Base-by-base conservation (phyloP, 2,888 invertebrate genomes). In the Pasiphila rectangulata region DNA sequence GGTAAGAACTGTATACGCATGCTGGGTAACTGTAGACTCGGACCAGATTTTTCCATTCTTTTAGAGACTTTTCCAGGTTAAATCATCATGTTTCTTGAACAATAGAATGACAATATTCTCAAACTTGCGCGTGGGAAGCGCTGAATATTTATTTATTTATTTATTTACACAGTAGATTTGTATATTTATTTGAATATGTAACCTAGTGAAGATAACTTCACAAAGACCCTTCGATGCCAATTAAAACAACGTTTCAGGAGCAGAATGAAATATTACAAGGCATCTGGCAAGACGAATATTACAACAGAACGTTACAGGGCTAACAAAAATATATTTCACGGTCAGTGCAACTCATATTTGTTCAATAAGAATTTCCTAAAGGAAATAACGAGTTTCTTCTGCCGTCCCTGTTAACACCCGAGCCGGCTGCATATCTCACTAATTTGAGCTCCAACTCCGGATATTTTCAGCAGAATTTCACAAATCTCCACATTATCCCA, bases 91-190 rank as follows among this genome's bases (percentile, higher is more conserved):
- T 19, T 30, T 25, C 5, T 45, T 38, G 59, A 64, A 59, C 63
- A 78, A 75, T 69, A 70, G 69, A 62, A 56, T 67, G 68, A 64
- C 70, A 72, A 68, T 73, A 71, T 67, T 71, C 21, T 37, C n/a
- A 7, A 17, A 46, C 53, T 52, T 79, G 81, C 81, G 81, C 66
- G 63, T 79, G 56, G 55, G 56, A 56, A 64, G 55, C 42, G 64
- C 66, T 67, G 59, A 44, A 19, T n/a, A n/a, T n/a, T n/a, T n/a
- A n/a, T n/a, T n/a, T n/a, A n/a, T n/a, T n/a, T n/a, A n/a, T n/a
- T n/a, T n/a, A n/a, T n/a, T n/a, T n/a, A n/a, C n/a, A n/a, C n/a
- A n/a, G n/a, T n/a, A n/a, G n/a, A n/a, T n/a, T n/a, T n/a, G n/a
- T n/a, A 2, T 32, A 19, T 17, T 19, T 19, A 32, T 19, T n/a